Evolutionary conservation across 2,113 vertebrate species (phyloP).

Genomic region (Anoplopoma fimbria): DNA sequence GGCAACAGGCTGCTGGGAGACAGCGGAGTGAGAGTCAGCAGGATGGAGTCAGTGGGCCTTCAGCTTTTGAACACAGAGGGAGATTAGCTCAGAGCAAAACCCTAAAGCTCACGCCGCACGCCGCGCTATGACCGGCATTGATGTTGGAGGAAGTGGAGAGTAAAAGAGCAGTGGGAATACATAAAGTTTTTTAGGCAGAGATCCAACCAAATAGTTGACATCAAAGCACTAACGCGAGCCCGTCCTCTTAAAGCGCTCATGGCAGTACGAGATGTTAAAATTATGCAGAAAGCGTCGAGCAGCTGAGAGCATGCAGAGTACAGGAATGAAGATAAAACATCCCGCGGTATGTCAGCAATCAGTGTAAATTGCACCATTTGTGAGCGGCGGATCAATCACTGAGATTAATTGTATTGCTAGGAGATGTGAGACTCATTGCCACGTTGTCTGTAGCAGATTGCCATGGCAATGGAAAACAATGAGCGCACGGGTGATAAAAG

Average conservation of each 20-base stretch:
- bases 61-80: conserved; percentile 73
- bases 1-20: conserved; percentile 82
- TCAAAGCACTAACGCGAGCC: conserved; percentile 51
- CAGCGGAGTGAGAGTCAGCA: conserved; percentile 69
- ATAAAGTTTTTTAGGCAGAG: conserved; percentile 58
- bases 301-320: conserved; percentile 24
- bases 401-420: conserved; percentile 55
- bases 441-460: conserved; percentile 54
- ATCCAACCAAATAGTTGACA: conserved; percentile 59
- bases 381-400: conserved; percentile 43
- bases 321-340: conserved; percentile 56
- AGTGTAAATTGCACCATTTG: conserved; percentile 51
- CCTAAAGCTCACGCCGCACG: conserved; percentile 57
- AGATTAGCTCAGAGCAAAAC: conserved; percentile 75
- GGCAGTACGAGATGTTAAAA: conserved; percentile 55
- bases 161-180: conserved; percentile 36
- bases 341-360: conserved; percentile 39
- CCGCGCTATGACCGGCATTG: conserved; percentile 54
- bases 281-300: conserved; percentile 44
- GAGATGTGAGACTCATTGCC: conserved; percentile 57
- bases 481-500: conserved; percentile 45
- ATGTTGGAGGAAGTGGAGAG: conserved; percentile 60
- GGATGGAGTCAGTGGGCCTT: conserved; percentile 77
- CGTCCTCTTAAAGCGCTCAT: conserved; percentile 46
- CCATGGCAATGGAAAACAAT: conserved; percentile 70